Evolutionary conservation across 2,113 vertebrate species (phyloP).

Genomic region (Tretioscincus oriximinensis): DNA sequence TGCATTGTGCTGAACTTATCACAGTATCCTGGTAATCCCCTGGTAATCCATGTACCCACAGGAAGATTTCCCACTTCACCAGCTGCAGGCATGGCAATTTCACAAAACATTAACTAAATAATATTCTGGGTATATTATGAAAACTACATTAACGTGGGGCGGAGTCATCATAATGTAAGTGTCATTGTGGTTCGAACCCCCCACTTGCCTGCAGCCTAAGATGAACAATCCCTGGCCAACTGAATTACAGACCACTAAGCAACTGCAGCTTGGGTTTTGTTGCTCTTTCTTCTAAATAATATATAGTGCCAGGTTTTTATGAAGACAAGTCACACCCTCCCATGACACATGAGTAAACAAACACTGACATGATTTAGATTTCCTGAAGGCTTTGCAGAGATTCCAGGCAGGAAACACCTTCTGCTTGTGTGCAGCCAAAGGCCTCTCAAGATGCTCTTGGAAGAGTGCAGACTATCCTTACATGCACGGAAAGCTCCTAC

Average conservation of each 20-base stretch:
- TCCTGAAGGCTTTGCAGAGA: conserved; percentile 30
- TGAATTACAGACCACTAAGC: background rate
- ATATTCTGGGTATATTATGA: too few species aligned
- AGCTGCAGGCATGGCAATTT: too few species aligned
- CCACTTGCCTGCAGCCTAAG: background rate
- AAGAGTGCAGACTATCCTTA: conserved; percentile 57
- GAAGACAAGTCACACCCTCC: conserved; percentile 11
- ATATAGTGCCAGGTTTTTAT: background rate
- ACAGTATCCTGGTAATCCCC: too few species aligned
- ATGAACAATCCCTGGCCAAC: background rate
- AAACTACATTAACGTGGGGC: too few species aligned
- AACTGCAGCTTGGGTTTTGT: background rate
- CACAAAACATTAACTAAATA: too few species aligned
- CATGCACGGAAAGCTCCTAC: conserved; percentile 51
- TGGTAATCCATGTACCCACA: too few species aligned
- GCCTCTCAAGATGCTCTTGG: conserved; percentile 57
- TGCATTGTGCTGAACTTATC: too few species aligned
- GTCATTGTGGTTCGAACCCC: too few species aligned
- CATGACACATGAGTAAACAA: conserved; percentile 35
- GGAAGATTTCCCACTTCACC: too few species aligned
- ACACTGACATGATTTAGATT: conserved; percentile 16
- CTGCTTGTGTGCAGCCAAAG: conserved; percentile 43
- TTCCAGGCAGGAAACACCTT: conserved; percentile 64
- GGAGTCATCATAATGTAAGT: too few species aligned
- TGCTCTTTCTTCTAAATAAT: background rate